phyloP scores from a whole-genome alignment of 2,888 invertebrate genomes.

The Sabellastarte sp. region DNA sequence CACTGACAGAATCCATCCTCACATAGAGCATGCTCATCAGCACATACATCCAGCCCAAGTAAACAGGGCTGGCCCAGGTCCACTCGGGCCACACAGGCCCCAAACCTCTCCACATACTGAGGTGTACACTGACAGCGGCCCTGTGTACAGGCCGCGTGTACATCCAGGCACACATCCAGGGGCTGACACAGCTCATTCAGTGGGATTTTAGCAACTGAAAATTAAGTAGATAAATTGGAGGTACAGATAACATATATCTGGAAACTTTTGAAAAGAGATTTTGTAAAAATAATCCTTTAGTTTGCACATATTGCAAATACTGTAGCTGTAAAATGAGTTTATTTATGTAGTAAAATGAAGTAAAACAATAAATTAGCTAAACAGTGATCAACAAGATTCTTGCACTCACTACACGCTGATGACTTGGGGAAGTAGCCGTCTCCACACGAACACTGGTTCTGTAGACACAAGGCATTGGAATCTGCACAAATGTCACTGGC shows the following conservation, averaged over 20 bases:
- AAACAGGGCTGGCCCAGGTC: background rate
- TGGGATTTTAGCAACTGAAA: conserved; percentile 8
- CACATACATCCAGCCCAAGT: conserved; percentile 12
- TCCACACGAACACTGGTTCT: conserved; percentile 7
- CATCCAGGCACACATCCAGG: conserved; percentile 3
- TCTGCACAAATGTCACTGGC: conserved; percentile 11
- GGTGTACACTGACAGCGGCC: conserved; percentile 4
- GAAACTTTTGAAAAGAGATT: too few relatives aligned
- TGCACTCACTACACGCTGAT: too few relatives aligned
- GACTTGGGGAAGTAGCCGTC: conserved; percentile 2
- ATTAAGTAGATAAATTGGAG: too few relatives aligned
- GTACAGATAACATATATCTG: too few relatives aligned
- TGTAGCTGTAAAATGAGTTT: too few relatives aligned
- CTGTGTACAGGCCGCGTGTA: background rate
- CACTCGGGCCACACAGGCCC: background rate
- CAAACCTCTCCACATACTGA: background rate
- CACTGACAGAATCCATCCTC: conserved; percentile 13
- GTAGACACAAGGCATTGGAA: conserved; percentile 11
- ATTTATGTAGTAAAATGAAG: too few relatives aligned
- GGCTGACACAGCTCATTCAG: conserved; percentile 2
- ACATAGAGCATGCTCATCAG: conserved; percentile 15
- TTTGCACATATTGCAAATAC: too few relatives aligned
- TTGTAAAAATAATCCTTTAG: too few relatives aligned
- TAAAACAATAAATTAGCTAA: too few relatives aligned
- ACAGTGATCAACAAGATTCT: too few relatives aligned